Evolutionary conservation across 1,140 invertebrate genomes (phyloP), one percentile per base, ranked within the genome.

Genomic region (Catajapyx aquilonaris): DNA sequence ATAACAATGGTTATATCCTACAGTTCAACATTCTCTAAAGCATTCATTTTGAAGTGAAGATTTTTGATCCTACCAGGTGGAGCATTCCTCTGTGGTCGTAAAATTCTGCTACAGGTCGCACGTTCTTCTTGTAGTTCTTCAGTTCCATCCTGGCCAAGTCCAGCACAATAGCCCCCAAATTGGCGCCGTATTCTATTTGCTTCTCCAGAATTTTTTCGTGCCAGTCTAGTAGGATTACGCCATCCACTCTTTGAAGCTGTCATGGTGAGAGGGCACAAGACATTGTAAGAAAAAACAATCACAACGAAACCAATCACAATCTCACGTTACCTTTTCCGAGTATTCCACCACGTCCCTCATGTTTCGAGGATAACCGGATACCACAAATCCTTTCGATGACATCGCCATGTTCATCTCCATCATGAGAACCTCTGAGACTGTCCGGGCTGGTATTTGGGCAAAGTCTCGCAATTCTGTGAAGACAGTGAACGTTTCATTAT

Each of bases 331-430:
- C 68, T 85, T 87, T 52, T 85, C 78, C 0, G 79, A 77, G 53
- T 87, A 87, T 55, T 86, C 81, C 1, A 85, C 81, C 2, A 86
- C 78, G 51, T 88, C 83, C 32, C 80, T 61, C 81, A 86, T 85
- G 44, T 78, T 84, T 35, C 88, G 66, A 11, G 88, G 93, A 65
- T 93, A 96, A 30, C 91, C 91, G 40, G 90, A 91, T 17, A 97
- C 78, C 13, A 97, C 68, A 60, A 87, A 93, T 3, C 86, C 86
- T 58, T 83, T 86, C 31, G 86, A 80, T 38, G 72, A 75, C 34
- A 76, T 75, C 38, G 81, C 71, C 71, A 86, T 81, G 62, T 91
- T 88, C 66, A 95, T 78, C 64, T 93, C 88, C 38, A 88, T 68
- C 77, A 86, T 84, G 31, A 88, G 65, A 4, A 84, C 80, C 54